Percentiles rank a stretch among this genome's conserved stretches.
phyloP scores from a whole-genome alignment of 2,888 invertebrate species.

The Drosophila tripunctata region DNA sequence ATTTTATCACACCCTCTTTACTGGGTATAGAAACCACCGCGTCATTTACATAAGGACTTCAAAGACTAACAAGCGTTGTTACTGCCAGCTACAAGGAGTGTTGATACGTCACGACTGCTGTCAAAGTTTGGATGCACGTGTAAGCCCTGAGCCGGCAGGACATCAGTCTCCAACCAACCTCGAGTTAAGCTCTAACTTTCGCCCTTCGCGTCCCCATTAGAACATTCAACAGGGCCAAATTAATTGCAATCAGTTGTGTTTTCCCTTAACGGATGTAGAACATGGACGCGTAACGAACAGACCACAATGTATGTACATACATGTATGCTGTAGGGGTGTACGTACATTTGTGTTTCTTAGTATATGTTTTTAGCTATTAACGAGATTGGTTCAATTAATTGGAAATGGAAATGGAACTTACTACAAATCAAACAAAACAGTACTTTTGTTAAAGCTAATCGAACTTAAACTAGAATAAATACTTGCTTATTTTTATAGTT shows the following conservation, averaged over 20 bases:
- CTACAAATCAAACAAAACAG: background rate
- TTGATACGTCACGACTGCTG: slow-evolving; percentile 32
- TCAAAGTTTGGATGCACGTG: slow-evolving; percentile 39
- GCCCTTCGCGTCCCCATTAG: background rate
- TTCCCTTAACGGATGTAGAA: slow-evolving; percentile 60
- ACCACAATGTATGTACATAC: slow-evolving; percentile 1
- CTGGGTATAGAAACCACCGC: slow-evolving; percentile 29
- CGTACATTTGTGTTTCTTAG: background rate
- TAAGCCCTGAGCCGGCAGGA: slow-evolving; percentile 20
- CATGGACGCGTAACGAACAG: slow-evolving; percentile 43
- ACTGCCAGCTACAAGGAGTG: slow-evolving; percentile 2
- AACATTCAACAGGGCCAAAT: slow-evolving; percentile 71
- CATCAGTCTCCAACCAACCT: slow-evolving; percentile 17
- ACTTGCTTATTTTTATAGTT: background rate
- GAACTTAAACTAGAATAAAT: background rate
- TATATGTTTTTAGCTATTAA: background rate
- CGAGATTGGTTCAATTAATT: slow-evolving; percentile 17
- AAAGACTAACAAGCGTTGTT: slow-evolving; percentile 27
- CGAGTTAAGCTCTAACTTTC: background rate
- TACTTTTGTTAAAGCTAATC: background rate
- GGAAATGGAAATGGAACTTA: background rate
- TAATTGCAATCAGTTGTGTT: slow-evolving; percentile 79
- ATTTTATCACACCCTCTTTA: background rate
- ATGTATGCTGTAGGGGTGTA: background rate
- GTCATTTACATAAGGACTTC: slow-evolving; percentile 66